Percentiles rank a stretch among this genome's conserved stretches.
Conservation (phyloP, 2,888 invertebrate genomes). For the Xanthia togata region DNA sequence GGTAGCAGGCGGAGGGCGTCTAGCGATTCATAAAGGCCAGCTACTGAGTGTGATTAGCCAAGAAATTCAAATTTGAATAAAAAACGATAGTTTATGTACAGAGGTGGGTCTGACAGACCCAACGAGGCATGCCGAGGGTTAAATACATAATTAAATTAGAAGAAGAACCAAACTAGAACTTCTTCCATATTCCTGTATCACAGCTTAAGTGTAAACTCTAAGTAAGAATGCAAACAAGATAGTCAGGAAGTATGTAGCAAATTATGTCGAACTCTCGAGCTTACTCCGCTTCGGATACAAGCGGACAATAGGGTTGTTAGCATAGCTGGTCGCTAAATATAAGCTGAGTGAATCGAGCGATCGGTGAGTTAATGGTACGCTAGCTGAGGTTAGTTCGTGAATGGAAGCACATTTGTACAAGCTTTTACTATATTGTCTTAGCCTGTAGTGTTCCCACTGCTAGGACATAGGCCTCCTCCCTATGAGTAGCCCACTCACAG, state of each 20-base stretch:
- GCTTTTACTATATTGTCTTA: neutral
- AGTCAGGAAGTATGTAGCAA: slow-evolving; percentile 25
- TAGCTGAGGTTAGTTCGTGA: neutral
- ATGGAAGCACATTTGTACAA: neutral
- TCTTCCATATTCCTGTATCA: neutral
- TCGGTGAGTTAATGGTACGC: neutral
- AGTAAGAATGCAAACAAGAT: slow-evolving; percentile 50
- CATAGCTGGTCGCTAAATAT: neutral
- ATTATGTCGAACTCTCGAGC: slow-evolving; percentile 44
- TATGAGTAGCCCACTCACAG: neutral
- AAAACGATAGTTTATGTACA: too few species aligned
- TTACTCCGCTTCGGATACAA: slow-evolving; percentile 8
- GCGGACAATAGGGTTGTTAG: slow-evolving; percentile 33
- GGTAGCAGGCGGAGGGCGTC: too few species aligned
- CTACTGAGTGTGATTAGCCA: too few species aligned
- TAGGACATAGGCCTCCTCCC: neutral
- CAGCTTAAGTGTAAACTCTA: slow-evolving; percentile 31
- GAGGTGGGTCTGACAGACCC: too few species aligned
- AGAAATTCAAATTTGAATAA: too few species aligned
- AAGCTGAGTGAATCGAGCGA: slow-evolving; percentile 9
- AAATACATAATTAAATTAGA: neutral
- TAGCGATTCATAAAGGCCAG: too few species aligned
- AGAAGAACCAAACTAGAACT: slow-evolving; percentile 2
- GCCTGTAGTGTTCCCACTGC: neutral
- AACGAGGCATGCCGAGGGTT: too few species aligned